Conservation (phyloP, 2,888 invertebrate genomes). For the Lepidochitona cinerea region DNA sequence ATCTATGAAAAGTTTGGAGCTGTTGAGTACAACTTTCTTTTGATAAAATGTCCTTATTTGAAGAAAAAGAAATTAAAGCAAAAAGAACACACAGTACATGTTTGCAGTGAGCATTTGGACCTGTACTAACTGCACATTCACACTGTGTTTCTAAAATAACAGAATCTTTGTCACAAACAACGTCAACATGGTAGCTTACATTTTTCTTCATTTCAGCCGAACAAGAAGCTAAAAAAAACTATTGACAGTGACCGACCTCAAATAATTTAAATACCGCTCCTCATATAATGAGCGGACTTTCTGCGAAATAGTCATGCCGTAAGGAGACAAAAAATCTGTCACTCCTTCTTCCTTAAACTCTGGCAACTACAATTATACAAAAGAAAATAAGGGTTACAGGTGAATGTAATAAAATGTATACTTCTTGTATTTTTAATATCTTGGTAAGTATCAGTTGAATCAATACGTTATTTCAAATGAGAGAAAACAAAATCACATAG, state of each 20-base stretch:
- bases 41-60: conserved; percentile 7
- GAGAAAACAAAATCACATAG: too few relatives aligned
- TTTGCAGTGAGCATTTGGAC: conserved; percentile 42
- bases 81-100: conserved; percentile 32
- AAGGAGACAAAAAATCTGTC: not conserved
- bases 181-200: conserved; percentile 26
- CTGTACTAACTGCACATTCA: conserved; percentile 42
- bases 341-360: not conserved
- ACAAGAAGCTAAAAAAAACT: conserved; percentile 1
- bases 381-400: too few relatives aligned
- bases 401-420: too few relatives aligned
- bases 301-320: not conserved
- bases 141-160: conserved; percentile 32
- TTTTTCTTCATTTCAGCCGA: conserved; percentile 26
- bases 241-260: not conserved
- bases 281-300: not conserved
- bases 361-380: not conserved
- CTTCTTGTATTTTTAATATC: too few relatives aligned
- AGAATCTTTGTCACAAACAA: conserved; percentile 20
- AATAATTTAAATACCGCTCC: not conserved
- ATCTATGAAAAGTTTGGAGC: conserved; percentile 27
- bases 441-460: too few relatives aligned
- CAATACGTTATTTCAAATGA: too few relatives aligned
- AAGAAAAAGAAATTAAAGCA: conserved; percentile 15
- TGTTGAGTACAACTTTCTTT: conserved; percentile 32